These are phyloP conservation scores for Tetanocera ferruginea DNA, from an alignment of 2,888 invertebrate genomes.

Conservation along the genomic window DNA sequence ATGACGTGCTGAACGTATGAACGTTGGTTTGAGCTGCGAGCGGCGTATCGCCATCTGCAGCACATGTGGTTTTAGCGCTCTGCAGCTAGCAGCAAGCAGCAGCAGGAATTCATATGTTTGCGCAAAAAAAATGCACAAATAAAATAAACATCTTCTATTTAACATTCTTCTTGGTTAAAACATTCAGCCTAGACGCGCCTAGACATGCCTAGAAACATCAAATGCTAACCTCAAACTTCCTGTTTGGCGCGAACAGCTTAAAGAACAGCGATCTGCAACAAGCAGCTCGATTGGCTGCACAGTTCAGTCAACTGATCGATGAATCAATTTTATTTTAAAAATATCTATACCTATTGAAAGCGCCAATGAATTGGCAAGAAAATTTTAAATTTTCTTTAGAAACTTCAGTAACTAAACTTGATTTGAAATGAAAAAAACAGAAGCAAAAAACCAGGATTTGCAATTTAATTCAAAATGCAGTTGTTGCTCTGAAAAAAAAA, in stretches of 20 bases:
- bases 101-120: background rate
- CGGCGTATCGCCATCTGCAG: slow-evolving; percentile 23
- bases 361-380: no score
- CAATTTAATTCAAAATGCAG: no score
- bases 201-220: background rate
- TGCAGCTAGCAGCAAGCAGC: background rate
- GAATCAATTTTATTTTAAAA: no score
- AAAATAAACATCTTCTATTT: background rate
- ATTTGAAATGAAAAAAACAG: no score
- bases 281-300: no score
- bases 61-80: slow-evolving; percentile 29
- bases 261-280: background rate
- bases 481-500: no score
- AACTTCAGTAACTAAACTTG: no score
- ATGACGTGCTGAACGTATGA: background rate
- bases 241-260: background rate
- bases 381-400: no score
- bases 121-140: background rate
- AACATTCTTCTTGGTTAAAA: background rate
- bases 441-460: no score
- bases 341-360: no score
- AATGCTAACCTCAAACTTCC: slow-evolving; percentile 26
- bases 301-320: no score
- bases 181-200: background rate
- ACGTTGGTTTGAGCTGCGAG: background rate